Evolutionary conservation across 2,888 invertebrate species (phyloP).

Genomic region (Zootermopsis nevadensis): DNA sequence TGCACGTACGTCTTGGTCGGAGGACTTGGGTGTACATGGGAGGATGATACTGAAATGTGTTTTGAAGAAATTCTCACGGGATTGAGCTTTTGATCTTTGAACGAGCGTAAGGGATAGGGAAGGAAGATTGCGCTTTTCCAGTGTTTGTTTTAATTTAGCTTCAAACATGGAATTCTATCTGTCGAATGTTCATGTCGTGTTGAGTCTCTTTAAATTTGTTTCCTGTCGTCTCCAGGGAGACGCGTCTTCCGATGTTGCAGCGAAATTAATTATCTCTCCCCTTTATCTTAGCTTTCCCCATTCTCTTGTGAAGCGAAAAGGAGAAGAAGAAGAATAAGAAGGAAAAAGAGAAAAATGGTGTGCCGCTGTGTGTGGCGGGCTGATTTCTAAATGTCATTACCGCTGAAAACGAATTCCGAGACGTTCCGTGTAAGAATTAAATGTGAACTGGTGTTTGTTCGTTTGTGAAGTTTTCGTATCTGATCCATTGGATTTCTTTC

Average conservation of each 20-base stretch:
- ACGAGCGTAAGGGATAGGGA: too few species aligned
- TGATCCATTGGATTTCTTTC: not conserved
- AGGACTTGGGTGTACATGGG: too few species aligned
- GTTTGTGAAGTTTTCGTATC: not conserved
- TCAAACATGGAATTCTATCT: not conserved
- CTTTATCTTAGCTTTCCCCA: not conserved
- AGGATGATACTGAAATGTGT: too few species aligned
- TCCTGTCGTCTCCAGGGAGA: not conserved
- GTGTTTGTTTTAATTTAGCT: not conserved
- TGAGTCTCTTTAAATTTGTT: not conserved
- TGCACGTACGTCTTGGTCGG: too few species aligned
- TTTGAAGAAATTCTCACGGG: too few species aligned
- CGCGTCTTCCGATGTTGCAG: not conserved
- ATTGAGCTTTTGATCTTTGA: too few species aligned
- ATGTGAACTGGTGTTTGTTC: not conserved
- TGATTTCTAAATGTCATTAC: not conserved
- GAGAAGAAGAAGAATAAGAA: too few species aligned
- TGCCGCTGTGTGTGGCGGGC: not conserved
- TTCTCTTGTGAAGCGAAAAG: not conserved
- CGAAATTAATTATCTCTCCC: constrained; percentile 13
- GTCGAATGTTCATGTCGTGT: not conserved
- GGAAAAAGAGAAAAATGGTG: not conserved
- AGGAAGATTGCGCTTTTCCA: too few species aligned
- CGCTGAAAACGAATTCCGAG: not conserved
- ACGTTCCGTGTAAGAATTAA: constrained; percentile 10